phyloP scores from a whole-genome alignment of 2,113 vertebrate genomes.

The Embiotoca jacksoni region DNA sequence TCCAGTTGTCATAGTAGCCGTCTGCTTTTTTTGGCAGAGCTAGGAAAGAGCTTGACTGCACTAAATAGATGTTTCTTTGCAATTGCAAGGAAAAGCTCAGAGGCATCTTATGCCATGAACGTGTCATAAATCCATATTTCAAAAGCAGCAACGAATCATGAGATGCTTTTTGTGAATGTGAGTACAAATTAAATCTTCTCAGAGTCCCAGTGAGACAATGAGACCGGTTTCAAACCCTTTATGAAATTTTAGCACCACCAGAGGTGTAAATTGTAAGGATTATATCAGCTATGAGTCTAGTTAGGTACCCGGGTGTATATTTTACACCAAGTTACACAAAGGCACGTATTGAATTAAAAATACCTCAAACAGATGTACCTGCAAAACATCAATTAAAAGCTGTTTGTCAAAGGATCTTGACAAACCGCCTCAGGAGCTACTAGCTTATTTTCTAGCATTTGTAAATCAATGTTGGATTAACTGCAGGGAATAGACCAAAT shows the following conservation, averaged over 20 bases:
- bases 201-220: not conserved
- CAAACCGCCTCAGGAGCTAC: not conserved
- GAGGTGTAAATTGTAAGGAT: not conserved
- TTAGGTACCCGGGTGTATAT: not conserved
- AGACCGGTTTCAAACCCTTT: conserved; percentile 11
- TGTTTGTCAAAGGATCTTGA: not conserved
- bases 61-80: conserved; percentile 30
- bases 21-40: conserved; percentile 18
- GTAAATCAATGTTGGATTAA: not conserved
- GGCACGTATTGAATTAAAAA: not conserved
- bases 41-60: conserved; percentile 1
- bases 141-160: not conserved
- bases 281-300: not conserved
- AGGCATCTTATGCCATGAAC: not conserved
- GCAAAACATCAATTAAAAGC: not conserved
- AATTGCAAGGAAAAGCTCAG: conserved; percentile 19
- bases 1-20: conserved; percentile 76
- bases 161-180: not conserved
- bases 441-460: not conserved
- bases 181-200: conserved; percentile 8
- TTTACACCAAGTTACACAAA: not conserved
- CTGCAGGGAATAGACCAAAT: not conserved
- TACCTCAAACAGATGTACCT: not conserved
- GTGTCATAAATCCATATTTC: conserved; percentile 19
- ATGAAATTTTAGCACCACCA: not conserved